These are phyloP conservation scores for Solenopsis invicta DNA, from an alignment of 1,140 invertebrate genomes.

Conservation along the genomic window DNA sequence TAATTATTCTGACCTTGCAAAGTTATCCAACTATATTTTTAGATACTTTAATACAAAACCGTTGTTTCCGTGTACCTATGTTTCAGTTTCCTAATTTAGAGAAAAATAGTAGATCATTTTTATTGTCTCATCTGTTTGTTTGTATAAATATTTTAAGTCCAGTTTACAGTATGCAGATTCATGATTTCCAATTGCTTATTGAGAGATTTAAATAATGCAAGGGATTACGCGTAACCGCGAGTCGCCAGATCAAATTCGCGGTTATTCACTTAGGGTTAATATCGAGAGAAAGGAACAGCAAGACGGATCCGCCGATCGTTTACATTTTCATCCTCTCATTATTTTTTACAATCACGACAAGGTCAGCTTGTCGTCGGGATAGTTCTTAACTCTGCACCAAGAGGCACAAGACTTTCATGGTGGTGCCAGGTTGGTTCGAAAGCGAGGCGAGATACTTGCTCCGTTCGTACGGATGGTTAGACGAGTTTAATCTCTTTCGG, in stretches of 20 bases:
- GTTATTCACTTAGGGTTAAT: background rate
- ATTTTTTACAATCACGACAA: conserved; percentile 70
- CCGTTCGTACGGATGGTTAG: conserved; percentile 67
- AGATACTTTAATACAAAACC: too few relatives aligned
- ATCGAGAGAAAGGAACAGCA: background rate
- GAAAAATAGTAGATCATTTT: background rate
- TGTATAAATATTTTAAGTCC: background rate
- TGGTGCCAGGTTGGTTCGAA: conserved; percentile 20
- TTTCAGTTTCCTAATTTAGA: conserved; percentile 4
- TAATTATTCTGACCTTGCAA: too few relatives aligned
- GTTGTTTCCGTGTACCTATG: too few relatives aligned
- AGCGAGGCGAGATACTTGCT: conserved; percentile 51
- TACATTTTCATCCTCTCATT: conserved; percentile 76
- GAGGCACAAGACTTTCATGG: conserved; percentile 42
- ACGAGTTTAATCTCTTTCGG: conserved; percentile 76
- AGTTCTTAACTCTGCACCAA: conserved; percentile 34
- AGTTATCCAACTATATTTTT: too few relatives aligned
- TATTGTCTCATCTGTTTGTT: conserved; percentile 1
- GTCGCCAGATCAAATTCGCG: background rate
- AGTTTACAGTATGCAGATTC: background rate
- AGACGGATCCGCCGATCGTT: conserved; percentile 63
- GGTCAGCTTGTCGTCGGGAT: conserved; percentile 51
- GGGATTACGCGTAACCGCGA: background rate
- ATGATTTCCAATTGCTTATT: background rate
- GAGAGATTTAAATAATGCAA: background rate